Evolutionary conservation across 2,113 vertebrate species (phyloP), one percentile per base, ranked within the genome.

Genomic region (Salvelinus fontinalis): DNA sequence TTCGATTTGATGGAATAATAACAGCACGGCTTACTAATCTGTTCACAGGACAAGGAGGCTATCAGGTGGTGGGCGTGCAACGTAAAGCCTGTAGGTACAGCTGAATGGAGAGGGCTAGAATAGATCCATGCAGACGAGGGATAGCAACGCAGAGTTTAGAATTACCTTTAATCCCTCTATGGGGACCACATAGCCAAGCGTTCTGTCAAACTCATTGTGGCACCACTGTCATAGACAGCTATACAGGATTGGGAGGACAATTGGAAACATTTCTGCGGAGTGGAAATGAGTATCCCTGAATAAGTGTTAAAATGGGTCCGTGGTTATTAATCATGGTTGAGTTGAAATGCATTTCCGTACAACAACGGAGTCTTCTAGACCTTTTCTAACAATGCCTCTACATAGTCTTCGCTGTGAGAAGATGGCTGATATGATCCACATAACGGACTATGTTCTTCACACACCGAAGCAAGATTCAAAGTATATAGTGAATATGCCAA

Each of bases 1-100:
- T 51, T 66, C 20, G 71, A 68, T 48, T 69, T 72, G 54, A 81
- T 34, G 39, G 57, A 68, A 54, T 75, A 72, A 76, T 71, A 71
- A 77, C 60, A 66, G 71, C 71, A 22, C 26, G 67, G 71, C 69
- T 67, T 1, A 27, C 22, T 78, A 79, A 83, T 85, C 83, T 74
- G 22, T 74, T 71, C 22, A 67, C 64, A 22, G 68, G 67, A 51
- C 59, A 49, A 60, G 70, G 72, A 71, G 68, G 70, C 27, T 76
- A 79, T 83, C 57, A 4, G 82, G 57, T 16, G 49, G 68, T 73
- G 71, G 29, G 73, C 70, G 48, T 64, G 59, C n/a, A 77, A 71
- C 39, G 22, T n/a, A 70, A 69, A 74, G 67, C 57, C 39, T 34
- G 59, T 54, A 73, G 60, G 7, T 20, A 13, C 6, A 44, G 6